Evolutionary conservation across 2,888 invertebrate genomes (phyloP).

Genomic region (Apotomis turbidana): DNA sequence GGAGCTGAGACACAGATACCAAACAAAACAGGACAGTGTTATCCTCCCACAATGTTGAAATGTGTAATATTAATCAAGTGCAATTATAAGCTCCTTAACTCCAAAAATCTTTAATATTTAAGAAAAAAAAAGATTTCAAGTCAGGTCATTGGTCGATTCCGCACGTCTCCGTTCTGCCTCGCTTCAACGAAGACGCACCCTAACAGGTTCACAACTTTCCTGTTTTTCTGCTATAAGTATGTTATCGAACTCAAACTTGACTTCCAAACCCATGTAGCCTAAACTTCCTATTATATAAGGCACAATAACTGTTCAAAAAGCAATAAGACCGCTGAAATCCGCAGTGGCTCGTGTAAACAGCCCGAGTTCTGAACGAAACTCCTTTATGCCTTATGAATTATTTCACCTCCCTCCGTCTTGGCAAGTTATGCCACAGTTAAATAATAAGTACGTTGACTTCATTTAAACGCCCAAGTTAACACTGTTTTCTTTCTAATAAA

Average conservation of each 20-base stretch:
- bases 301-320: slow-evolving; percentile 42
- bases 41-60: too few species aligned
- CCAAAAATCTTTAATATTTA: too few species aligned
- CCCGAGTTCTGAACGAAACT: slow-evolving; percentile 39
- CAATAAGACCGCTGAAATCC: slow-evolving; percentile 51
- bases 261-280: background rate
- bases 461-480: background rate
- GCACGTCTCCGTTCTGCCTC: too few species aligned
- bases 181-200: too few species aligned
- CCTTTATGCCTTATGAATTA: slow-evolving; percentile 51
- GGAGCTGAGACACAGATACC: too few species aligned
- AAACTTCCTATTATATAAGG: slow-evolving; percentile 13
- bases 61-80: too few species aligned
- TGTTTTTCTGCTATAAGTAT: background rate
- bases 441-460: background rate
- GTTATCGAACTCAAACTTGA: background rate
- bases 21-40: too few species aligned
- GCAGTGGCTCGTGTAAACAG: slow-evolving; percentile 44
- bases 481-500: too few species aligned
- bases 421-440: slow-evolving; percentile 4
- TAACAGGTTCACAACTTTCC: background rate
- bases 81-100: too few species aligned
- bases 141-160: too few species aligned
- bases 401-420: slow-evolving; percentile 43
- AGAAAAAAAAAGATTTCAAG: too few species aligned